Evolutionary conservation across 2,797 vertebrate genomes (phyloP).

Genomic region (Siniperca undulata): DNA sequence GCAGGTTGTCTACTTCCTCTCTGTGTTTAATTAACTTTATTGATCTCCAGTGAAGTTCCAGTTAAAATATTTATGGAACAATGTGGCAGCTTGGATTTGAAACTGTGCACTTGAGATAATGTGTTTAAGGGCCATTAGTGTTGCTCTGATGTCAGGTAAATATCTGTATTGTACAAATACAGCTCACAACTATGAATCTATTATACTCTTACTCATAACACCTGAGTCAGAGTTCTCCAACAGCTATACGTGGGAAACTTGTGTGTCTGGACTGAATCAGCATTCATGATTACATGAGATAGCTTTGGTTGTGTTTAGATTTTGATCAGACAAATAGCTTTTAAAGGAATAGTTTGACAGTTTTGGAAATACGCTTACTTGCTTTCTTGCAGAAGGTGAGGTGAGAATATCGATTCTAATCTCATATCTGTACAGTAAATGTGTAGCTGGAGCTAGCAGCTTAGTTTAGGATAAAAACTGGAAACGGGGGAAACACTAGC

Average conservation of each 20-base stretch:
- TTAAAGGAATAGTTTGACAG: not conserved
- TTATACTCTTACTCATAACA: not conserved
- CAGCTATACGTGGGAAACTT: slow-evolving; percentile 25
- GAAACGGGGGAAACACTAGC: no score
- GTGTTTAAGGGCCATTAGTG: not conserved
- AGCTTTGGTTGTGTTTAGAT: not conserved
- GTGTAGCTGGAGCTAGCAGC: not conserved
- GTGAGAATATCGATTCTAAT: not conserved
- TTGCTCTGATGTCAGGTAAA: slow-evolving; percentile 7
- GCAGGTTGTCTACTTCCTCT: not conserved
- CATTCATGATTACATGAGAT: not conserved
- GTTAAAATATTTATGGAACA: slow-evolving; percentile 46
- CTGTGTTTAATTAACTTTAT: slow-evolving; percentile 55
- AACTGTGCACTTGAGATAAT: not conserved
- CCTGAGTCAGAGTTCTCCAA: slow-evolving; percentile 44
- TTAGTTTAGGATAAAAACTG: no score
- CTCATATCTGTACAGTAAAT: not conserved
- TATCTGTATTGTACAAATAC: not conserved
- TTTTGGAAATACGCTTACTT: not conserved
- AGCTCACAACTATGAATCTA: slow-evolving; percentile 6
- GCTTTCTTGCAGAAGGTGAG: not conserved
- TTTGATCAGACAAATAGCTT: not conserved
- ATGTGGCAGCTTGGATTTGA: slow-evolving; percentile 23
- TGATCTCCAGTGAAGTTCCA: slow-evolving; percentile 34
- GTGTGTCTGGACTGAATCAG: slow-evolving; percentile 29